phyloP scores from a whole-genome alignment of 2,113 vertebrate species.

The Dasypus novemcinctus region DNA sequence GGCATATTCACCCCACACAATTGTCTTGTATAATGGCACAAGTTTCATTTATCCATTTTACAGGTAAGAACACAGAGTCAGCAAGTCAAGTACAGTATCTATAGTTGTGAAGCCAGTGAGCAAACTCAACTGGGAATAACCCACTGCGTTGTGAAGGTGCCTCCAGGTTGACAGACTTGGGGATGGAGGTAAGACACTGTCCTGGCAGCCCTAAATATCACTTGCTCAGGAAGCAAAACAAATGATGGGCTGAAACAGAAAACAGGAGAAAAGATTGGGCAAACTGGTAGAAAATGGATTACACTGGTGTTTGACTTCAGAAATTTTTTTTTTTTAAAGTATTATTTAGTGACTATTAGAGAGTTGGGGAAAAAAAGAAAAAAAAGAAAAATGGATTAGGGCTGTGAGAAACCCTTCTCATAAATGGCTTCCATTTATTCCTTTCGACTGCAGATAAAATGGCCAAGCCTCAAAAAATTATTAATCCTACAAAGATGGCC shows the following conservation, averaged over 20 bases:
- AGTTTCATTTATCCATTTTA: neutral
- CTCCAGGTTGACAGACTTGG: accelerated
- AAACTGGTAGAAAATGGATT: neutral
- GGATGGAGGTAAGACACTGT: neutral
- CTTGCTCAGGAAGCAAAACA: too few species aligned
- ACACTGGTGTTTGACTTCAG: neutral
- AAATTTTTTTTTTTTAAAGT: too few species aligned
- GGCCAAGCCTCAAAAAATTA: neutral
- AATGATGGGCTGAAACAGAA: accelerated
- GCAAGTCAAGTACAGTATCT: accelerated
- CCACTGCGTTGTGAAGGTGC: neutral
- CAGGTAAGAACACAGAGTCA: too few species aligned
- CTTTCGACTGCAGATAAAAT: neutral
- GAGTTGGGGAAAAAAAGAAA: neutral
- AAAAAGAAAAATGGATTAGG: neutral
- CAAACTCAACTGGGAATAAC: neutral
- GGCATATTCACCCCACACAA: accelerated
- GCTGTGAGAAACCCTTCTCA: neutral
- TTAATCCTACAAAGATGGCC: accelerated
- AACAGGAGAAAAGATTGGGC: accelerated
- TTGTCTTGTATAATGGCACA: accelerated
- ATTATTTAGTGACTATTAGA: neutral
- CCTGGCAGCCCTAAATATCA: accelerated
- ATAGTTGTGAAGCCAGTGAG: neutral
- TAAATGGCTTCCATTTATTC: neutral